Conservation (phyloP, 2,113 vertebrate genomes). For the Leptobrachium leishanense region DNA sequence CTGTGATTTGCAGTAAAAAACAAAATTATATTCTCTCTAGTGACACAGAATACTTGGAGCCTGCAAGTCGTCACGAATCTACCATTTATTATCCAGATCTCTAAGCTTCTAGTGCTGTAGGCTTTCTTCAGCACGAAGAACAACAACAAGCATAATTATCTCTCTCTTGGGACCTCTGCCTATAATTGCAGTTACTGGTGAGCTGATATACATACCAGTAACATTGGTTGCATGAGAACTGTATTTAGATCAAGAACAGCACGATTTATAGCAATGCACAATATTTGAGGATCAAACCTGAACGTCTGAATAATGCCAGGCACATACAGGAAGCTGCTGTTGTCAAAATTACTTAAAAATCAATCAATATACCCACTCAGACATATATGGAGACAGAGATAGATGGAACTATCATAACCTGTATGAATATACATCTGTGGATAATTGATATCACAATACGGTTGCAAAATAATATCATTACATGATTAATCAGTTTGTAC, state of each 20-base stretch:
- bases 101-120: slow-evolving; percentile 13
- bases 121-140: slow-evolving; percentile 18
- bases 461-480: no score
- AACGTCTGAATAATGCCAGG: no score
- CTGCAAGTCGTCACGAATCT: slow-evolving; percentile 5
- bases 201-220: slow-evolving; percentile 42
- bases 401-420: no score
- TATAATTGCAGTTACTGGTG: slow-evolving; percentile 39
- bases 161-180: slow-evolving; percentile 22
- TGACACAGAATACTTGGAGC: background rate
- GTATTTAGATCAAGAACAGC: slow-evolving; percentile 1
- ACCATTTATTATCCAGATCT: slow-evolving; percentile 6
- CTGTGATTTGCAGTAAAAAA: no score
- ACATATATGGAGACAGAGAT: no score
- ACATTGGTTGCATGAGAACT: slow-evolving; percentile 25
- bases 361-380: no score
- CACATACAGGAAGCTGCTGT: no score
- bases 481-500: no score
- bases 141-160: slow-evolving; percentile 25
- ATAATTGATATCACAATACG: no score
- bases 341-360: no score
- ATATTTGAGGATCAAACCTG: background rate
- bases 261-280: background rate
- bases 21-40: background rate
- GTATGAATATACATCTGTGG: no score